Conservation (phyloP, 2,113 vertebrate species). For the Jaculus jaculus region DNA sequence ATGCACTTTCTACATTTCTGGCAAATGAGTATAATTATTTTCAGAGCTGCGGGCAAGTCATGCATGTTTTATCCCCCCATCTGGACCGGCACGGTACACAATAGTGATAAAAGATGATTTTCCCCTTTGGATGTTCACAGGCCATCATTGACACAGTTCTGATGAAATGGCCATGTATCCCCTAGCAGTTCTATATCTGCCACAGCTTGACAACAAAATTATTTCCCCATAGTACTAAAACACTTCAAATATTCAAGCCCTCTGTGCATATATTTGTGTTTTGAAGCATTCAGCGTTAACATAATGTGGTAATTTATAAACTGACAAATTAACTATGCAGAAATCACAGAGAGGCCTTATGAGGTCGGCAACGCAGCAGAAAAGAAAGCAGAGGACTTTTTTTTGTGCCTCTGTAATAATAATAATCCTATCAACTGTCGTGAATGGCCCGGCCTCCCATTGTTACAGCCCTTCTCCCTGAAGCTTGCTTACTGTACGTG, state of each 20-base stretch:
- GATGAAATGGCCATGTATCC: conserved; percentile 89
- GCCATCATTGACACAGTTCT: conserved; percentile 86
- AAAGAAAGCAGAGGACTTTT: conserved; percentile 82
- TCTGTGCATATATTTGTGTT: conserved; percentile 88
- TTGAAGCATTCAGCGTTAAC: conserved; percentile 86
- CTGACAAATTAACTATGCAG: conserved; percentile 88
- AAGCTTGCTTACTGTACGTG: conserved; percentile 63
- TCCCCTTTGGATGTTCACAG: conserved; percentile 87
- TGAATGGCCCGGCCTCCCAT: conserved; percentile 69
- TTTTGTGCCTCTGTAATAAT: conserved; percentile 70
- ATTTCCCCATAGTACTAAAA: conserved; percentile 90
- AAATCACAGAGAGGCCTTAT: conserved; percentile 83
- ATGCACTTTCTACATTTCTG: conserved; percentile 94
- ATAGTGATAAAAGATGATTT: conserved; percentile 94
- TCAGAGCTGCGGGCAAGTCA: conserved; percentile 99
- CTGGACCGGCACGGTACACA: conserved; percentile 90
- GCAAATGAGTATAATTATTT: conserved; percentile 99
- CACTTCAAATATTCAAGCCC: conserved; percentile 87
- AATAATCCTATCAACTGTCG: conserved; percentile 79
- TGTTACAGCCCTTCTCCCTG: conserved; percentile 55
- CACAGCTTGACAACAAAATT: conserved; percentile 91
- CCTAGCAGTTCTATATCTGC: conserved; percentile 89
- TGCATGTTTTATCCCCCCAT: conserved; percentile 97
- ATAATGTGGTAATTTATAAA: conserved; percentile 89
- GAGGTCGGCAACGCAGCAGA: conserved; percentile 81